Base-by-base conservation (phyloP, 1,140 invertebrate genomes). In the Radopholus similis region DNA sequence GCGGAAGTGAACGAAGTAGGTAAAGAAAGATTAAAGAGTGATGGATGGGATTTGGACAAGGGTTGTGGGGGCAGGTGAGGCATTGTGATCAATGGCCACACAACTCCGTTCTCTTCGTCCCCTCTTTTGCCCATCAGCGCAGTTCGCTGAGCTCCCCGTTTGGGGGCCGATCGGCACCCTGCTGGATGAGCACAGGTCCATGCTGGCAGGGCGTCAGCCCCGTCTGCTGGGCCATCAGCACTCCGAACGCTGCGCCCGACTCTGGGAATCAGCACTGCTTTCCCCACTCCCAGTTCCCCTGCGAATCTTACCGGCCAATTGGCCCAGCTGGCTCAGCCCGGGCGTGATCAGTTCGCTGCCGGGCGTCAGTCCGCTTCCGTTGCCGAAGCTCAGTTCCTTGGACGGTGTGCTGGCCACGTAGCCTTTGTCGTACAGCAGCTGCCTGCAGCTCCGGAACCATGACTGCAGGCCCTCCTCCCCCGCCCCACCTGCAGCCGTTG, bases 161-260 rank as follows among this genome's bases (percentile, higher is more conserved):
- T 13, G 59, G 34, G n/a, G 37, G 59, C 1, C 38, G 40, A 18
- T 49, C 58, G 13, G 21, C 18, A 37, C 18, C 18, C 23, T 28
- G 40, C 8, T 62, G 58, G 47, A 62, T 34, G 18, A 47, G 15
- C 15, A 62, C 40, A 21, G 58, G 58, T 0, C 58, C 58, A 28
- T 40, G 28, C 23, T 62, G 58, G 44, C 58, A 62, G 32, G 59
- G 59, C 28, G 59, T 62, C 32, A 62, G 15, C 49, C 59, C 59
- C 9, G 38, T 23, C 49, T 62, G 34, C 32, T 62, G 59, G n/a
- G 59, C 59, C 11, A 42, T 49, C 11, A 62, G 18, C 15, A 62
- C 59, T 8, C 59, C 40, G 49, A 32, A 62, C 13, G 59, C 38
- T 42, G 11, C 38, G 11, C 1, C 1, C 38, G 18, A 42, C 11